These are phyloP conservation scores for Sylvicola cinctus DNA, from an alignment of 2,888 invertebrate genomes.

Conservation along the genomic window DNA sequence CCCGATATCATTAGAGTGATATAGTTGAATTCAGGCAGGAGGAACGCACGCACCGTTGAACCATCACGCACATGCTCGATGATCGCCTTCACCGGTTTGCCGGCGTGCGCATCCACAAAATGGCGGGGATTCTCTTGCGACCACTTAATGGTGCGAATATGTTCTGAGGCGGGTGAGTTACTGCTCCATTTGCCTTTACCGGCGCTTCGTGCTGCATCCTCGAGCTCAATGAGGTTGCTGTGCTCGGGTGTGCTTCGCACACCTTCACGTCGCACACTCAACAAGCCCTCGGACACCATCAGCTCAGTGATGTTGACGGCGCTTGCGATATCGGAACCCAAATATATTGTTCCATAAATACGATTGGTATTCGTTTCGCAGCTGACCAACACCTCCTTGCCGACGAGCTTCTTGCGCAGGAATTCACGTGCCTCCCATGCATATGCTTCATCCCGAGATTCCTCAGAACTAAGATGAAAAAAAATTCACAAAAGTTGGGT, in stretches of 20 bases:
- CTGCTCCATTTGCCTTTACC: constrained; percentile 66
- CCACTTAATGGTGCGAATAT: constrained; percentile 78
- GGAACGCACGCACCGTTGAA: constrained; percentile 78
- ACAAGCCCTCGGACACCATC: constrained; percentile 76
- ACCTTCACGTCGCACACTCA: constrained; percentile 51
- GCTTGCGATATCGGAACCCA: constrained; percentile 57
- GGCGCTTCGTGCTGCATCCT: constrained; percentile 73
- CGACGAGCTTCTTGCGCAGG: constrained; percentile 76
- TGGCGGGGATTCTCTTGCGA: constrained; percentile 62
- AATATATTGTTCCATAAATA: constrained; percentile 72
- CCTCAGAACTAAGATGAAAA: constrained; percentile 31
- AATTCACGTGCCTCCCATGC: constrained; percentile 97
- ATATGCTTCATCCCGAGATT: constrained; percentile 75
- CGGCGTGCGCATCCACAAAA: constrained; percentile 66
- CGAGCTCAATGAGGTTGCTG: constrained; percentile 55
- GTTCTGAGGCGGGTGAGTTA: constrained; percentile 30
- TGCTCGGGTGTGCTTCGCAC: constrained; percentile 41
- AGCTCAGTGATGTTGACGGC: constrained; percentile 79
- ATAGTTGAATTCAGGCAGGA: constrained; percentile 78
- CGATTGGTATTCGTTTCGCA: constrained; percentile 64
- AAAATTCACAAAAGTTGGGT: constrained; percentile 6
- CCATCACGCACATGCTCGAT: constrained; percentile 97
- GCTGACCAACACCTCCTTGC: constrained; percentile 71
- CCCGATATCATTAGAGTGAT: constrained; percentile 93
- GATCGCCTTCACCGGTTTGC: constrained; percentile 76